Evolutionary conservation across 2,113 vertebrate species (phyloP).

Genomic region (Phylloscopus trochilus): DNA sequence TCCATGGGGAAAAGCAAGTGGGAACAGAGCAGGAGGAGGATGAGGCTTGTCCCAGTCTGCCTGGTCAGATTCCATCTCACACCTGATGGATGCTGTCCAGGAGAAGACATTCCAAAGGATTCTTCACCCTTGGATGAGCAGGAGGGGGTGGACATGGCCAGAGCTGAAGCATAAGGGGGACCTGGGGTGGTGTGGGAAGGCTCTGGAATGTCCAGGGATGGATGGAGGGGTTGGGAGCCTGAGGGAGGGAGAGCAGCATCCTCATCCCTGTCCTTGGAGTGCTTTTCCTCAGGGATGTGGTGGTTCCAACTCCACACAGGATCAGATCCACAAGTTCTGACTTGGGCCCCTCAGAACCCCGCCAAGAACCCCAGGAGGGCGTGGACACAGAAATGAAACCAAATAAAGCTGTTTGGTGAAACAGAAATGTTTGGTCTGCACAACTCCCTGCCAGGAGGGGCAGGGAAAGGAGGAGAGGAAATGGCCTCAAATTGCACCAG

Average conservation of each 20-base stretch:
- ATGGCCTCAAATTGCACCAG: not conserved
- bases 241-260: not conserved
- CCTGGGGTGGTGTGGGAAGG: accelerated
- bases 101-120: not conserved
- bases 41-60: conserved; percentile 7
- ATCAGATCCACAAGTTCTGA: not conserved
- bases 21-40: not conserved
- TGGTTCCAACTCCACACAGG: not conserved
- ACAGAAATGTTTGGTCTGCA: not conserved
- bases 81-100: not conserved
- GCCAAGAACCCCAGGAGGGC: not conserved
- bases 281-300: not conserved
- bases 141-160: not conserved
- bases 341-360: not conserved
- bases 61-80: conserved; percentile 21
- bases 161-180: not conserved
- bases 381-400: not conserved
- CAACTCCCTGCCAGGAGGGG: not conserved
- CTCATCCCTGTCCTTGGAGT: not conserved
- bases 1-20: not conserved
- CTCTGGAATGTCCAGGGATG: not conserved
- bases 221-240: not conserved
- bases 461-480: not conserved
- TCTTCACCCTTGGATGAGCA: not conserved
- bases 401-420: not conserved